Percentiles rank a stretch among this genome's conserved stretches.
These are phyloP conservation scores for Pungitius pungitius DNA, from an alignment of 2,113 vertebrate genomes.

Conservation along the genomic window DNA sequence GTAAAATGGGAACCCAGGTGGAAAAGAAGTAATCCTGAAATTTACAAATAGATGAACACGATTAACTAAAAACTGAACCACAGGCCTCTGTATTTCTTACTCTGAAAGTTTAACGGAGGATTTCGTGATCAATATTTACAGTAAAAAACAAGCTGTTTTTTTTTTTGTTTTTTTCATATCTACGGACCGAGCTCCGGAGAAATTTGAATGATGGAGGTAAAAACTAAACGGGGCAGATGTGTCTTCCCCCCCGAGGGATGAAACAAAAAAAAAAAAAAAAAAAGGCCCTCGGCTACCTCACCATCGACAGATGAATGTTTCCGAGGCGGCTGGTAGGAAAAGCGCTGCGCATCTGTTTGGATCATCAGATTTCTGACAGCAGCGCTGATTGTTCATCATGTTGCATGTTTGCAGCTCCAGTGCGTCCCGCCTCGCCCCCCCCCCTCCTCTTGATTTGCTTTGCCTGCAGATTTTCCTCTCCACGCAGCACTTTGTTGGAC, in stretches of 20 bases:
- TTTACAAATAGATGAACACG: not conserved
- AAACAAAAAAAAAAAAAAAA: no score
- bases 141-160: slow-evolving; percentile 18
- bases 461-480: slow-evolving; percentile 71
- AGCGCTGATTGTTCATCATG: slow-evolving; percentile 63
- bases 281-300: slow-evolving; percentile 22
- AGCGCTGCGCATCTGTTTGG: slow-evolving; percentile 54
- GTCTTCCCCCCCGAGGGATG: not conserved
- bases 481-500: slow-evolving; percentile 69
- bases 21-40: not conserved
- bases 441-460: slow-evolving; percentile 53
- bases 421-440: slow-evolving; percentile 8
- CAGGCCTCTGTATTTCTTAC: no score
- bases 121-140: slow-evolving; percentile 30
- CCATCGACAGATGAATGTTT: slow-evolving; percentile 42
- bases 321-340: slow-evolving; percentile 33
- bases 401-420: slow-evolving; percentile 50
- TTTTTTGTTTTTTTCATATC: slow-evolving; percentile 15
- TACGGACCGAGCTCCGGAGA: no score
- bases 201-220: slow-evolving; percentile 58
- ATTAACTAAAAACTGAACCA: no score
- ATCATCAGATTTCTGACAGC: slow-evolving; percentile 73
- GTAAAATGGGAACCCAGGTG: no score
- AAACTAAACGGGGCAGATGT: slow-evolving; percentile 49
- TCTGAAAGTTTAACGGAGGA: no score